Conservation (phyloP, 2,888 invertebrate genomes). For the Plusia festucae region DNA sequence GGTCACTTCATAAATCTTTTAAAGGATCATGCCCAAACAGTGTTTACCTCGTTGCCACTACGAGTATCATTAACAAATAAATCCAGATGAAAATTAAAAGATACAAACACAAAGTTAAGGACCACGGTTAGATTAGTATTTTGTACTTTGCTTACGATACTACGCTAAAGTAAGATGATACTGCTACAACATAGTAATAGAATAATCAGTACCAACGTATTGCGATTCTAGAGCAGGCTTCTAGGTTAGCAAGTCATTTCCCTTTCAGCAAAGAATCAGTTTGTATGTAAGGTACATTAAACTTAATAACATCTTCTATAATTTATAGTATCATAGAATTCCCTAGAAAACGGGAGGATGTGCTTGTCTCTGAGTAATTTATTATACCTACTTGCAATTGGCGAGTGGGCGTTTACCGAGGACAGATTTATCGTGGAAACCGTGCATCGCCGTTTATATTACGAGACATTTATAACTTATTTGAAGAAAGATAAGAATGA, state of each 20-base stretch:
- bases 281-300: conserved; percentile 36
- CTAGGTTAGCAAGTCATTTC: background rate
- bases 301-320: conserved; percentile 28
- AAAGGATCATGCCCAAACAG: no score
- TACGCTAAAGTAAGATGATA: no score
- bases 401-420: conserved; percentile 53
- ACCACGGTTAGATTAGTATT: no score
- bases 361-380: conserved; percentile 46
- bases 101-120: no score
- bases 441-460: conserved; percentile 35
- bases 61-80: no score
- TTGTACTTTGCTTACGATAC: no score
- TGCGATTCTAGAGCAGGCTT: background rate
- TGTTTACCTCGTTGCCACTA: no score
- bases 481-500: conserved; percentile 11
- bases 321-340: conserved; percentile 49
- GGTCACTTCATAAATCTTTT: no score
- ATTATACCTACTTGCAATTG: conserved; percentile 39
- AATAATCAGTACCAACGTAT: conserved; percentile 10
- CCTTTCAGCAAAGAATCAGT: conserved; percentile 17
- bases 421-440: conserved; percentile 63
- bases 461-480: conserved; percentile 39
- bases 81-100: no score
- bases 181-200: no score
- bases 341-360: conserved; percentile 44